Conservation (phyloP, 1,140 invertebrate species). For the Zaprionus vittiger region DNA sequence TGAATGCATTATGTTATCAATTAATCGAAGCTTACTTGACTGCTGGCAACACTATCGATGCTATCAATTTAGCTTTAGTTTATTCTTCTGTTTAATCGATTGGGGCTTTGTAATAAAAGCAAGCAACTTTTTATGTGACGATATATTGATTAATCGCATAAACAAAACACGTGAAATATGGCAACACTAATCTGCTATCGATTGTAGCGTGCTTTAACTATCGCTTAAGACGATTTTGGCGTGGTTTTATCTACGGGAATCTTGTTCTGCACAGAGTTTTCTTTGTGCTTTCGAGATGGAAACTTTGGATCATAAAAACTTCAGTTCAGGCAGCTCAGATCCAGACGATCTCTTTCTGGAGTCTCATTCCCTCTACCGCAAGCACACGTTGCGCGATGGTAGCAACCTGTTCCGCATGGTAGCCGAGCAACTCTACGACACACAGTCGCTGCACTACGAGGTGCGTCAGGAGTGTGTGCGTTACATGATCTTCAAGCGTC, state of each 20-base stretch:
- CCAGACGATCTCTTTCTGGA: conserved; percentile 90
- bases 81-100: too few species aligned
- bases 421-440: conserved; percentile 93
- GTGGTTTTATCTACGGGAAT: not conserved
- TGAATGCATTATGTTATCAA: too few species aligned
- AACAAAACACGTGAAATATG: not conserved
- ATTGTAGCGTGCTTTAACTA: not conserved
- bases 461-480: conserved; percentile 89
- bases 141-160: not conserved
- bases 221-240: not conserved
- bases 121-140: not conserved
- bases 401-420: conserved; percentile 92
- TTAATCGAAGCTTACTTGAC: too few species aligned
- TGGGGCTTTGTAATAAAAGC: too few species aligned
- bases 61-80: too few species aligned
- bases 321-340: conserved; percentile 26
- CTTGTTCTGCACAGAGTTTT: not conserved
- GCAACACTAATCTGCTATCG: not conserved
- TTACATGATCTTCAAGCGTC: conserved; percentile 87
- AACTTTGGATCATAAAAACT: not conserved
- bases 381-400: conserved; percentile 91
- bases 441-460: conserved; percentile 89
- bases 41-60: too few species aligned
- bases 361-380: conserved; percentile 90
- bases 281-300: not conserved